Base-by-base conservation (phyloP, 2,113 vertebrate species). In the Microtus oregoni region DNA sequence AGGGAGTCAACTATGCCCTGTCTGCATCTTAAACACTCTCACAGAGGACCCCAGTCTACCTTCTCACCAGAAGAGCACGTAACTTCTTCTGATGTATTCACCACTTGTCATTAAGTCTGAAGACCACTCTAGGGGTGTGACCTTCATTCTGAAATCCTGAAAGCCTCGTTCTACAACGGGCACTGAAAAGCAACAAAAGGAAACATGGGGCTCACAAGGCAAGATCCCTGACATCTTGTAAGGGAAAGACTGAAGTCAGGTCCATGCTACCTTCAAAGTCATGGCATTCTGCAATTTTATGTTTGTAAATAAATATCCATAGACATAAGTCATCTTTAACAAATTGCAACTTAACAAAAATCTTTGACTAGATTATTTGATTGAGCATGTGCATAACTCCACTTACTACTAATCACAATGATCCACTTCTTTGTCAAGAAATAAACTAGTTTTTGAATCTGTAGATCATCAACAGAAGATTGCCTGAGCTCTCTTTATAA, bases 1-100 rank as follows among this genome's bases (percentile, higher is more conserved):
- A 50, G 96, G 93, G 85, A 95, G 76, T 97, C 78, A 96, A 96
- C 94, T 77, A 92, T 86, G 52, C 91, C 92, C 77, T 96, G 68
- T 70, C 94, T 91, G 95, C 96, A 98, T 91, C 86, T 97, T 97
- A 98, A 97, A 96, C 73, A 96, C 28, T 86, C 76, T 90, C 9
- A 86, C 38, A 72, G 96, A 86, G 38, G 41, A 65, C 50, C 88
- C 82, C 61, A 58, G 82, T 73, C 86, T 67, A 44, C 50, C 63
- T 95, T 96, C 83, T 95, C 83, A 63, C 2, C 15, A 89, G 88
- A 96, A 94, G 82, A 38, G 81, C 41, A 91, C 70, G 47, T 87
- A 63, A 82, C 78, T 95, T 82, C 88, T 82, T 92, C 93, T 89
- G 90, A 96, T 76, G 77, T 65, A 96, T 50, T 90, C 20, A 94